Evolutionary conservation across 1,140 invertebrate species (phyloP), one percentile per base, ranked within the genome.

Genomic region (Drosophila dunni): DNA sequence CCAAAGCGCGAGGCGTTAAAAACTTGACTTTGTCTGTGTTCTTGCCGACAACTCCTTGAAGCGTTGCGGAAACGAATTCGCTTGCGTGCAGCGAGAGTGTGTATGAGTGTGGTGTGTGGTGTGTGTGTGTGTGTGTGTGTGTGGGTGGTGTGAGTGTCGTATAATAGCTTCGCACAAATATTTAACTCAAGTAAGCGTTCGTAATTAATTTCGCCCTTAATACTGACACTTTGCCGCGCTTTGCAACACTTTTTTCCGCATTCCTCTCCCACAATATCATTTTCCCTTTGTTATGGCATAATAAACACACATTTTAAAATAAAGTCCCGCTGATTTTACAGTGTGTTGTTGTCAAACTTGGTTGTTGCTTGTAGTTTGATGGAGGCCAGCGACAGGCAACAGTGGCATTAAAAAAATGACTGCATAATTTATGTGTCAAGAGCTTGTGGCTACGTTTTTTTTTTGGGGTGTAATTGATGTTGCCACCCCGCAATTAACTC

Each of bases 271-370:
- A 38, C 36, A 45, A 66, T 46, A 54, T 42, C 15, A 13, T 36
- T 58, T 11, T 56, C 9, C n/a, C 20, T 29, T 29, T 69, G 71
- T 77, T 88, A 79, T 88, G 72, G 67, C 76, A 83, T 83, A 86
- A 86, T 86, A 77, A 86, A 86, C 83, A 88, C 80, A 85, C 79
- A 89, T 89, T 88, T 88, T 83, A 79, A 79, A 88, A 83, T 89
- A 88, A 80, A 78, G 84, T 74, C 73, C 29, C 57, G 24, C 57
- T 29, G 57, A 56, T 74, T 69, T 74, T 38, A 36, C 34, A 42
- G 56, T 44, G 34, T 36, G 15, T 62, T 46, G 53, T 44, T 63
- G 66, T 58, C 56, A 60, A 72, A 36, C 44, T 36, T 36, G 46
- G 46, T 56, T 57, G 46, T 29, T 29, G 1, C 24, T 29, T 29